Conservation (phyloP, 2,888 invertebrate genomes). For the Drosophila birchii region DNA sequence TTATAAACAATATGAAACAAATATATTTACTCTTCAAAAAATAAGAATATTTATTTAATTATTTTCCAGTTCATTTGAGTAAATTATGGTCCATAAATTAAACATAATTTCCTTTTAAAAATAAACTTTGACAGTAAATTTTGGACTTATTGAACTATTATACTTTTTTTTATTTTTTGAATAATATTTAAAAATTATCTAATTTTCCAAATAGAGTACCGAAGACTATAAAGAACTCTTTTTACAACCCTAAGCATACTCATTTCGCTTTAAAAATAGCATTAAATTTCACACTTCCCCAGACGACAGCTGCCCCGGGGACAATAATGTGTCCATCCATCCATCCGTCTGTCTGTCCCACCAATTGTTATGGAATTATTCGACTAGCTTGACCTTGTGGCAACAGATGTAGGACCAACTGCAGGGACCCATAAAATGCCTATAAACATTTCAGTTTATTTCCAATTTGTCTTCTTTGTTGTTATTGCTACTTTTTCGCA, state of each 20-base stretch:
- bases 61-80: not conserved
- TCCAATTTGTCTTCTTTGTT: constrained; percentile 31
- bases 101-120: not conserved
- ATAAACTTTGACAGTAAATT: not conserved
- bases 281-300: constrained; percentile 30
- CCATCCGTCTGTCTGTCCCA: constrained; percentile 4
- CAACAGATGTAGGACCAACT: constrained; percentile 47
- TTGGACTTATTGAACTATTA: not conserved
- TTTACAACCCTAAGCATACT: not conserved
- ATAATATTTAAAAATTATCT: too few species aligned
- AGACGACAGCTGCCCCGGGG: constrained; percentile 40
- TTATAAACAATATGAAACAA: too few species aligned
- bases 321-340: constrained; percentile 32
- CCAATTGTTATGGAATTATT: constrained; percentile 43
- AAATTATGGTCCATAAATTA: not conserved
- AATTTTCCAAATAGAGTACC: too few species aligned
- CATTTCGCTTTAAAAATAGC: constrained; percentile 25
- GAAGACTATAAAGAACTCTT: too few species aligned
- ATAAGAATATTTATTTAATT: not conserved
- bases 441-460: constrained; percentile 37
- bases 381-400: constrained; percentile 37
- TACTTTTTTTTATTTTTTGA: too few species aligned
- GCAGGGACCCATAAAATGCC: constrained; percentile 35
- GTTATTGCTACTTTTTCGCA: constrained; percentile 35
- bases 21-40: not conserved